phyloP scores from a whole-genome alignment of 2,113 vertebrate genomes.

The Poecilia latipinna region DNA sequence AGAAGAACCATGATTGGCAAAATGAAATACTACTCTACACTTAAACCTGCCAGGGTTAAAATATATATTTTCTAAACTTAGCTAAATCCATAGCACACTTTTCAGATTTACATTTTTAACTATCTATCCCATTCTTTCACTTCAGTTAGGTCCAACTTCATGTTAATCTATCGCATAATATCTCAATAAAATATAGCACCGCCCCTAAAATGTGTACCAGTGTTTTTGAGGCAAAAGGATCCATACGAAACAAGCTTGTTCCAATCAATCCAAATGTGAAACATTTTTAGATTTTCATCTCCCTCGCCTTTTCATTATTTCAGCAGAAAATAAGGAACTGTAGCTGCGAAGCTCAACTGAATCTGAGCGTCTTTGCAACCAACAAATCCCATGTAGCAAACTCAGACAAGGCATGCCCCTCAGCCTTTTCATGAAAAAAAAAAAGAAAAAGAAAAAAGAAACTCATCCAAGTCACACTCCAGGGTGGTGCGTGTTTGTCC shows the following conservation, averaged over 20 bases:
- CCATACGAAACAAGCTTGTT: neutral
- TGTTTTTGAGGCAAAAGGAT: neutral
- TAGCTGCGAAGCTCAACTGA: neutral
- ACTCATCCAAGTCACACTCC: constrained; percentile 3
- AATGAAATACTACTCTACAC: no score
- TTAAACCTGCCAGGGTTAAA: no score
- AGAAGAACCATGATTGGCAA: no score
- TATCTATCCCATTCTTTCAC: neutral
- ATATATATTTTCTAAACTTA: no score
- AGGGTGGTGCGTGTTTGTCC: constrained; percentile 35
- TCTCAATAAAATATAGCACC: neutral
- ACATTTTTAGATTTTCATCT: neutral
- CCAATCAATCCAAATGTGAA: neutral
- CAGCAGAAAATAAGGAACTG: neutral
- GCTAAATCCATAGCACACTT: neutral
- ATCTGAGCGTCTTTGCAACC: neutral
- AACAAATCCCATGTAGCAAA: neutral
- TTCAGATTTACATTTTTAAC: neutral
- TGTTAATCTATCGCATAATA: neutral
- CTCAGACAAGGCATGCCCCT: neutral
- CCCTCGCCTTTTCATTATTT: neutral
- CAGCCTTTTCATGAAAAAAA: constrained; percentile 1
- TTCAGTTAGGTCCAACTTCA: neutral
- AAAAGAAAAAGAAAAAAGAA: constrained; percentile 6
- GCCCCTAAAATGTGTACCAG: neutral